Evolutionary conservation across 2,888 invertebrate genomes (phyloP).

Genomic region (Pelosia muscerda): DNA sequence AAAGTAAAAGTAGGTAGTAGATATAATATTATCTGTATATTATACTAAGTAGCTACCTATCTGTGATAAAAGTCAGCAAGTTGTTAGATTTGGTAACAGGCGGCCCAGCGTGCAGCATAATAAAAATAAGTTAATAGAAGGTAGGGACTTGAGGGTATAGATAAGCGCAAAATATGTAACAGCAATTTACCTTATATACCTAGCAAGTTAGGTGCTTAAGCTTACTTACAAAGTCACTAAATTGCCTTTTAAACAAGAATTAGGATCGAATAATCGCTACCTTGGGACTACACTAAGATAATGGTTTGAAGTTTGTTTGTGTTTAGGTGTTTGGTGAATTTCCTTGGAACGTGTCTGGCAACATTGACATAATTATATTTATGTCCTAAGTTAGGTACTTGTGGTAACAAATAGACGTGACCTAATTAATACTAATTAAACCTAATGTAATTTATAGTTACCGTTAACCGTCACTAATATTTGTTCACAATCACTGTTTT

Average conservation of each 20-base stretch:
- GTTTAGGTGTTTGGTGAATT: slow-evolving; percentile 32
- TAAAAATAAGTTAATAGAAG: background rate
- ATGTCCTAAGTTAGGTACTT: slow-evolving; percentile 25
- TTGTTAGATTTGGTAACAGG: background rate
- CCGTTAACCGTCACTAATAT: too few species aligned
- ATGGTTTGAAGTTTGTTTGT: slow-evolving; percentile 38
- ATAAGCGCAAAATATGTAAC: background rate
- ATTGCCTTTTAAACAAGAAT: slow-evolving; percentile 33
- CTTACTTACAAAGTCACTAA: slow-evolving; percentile 21
- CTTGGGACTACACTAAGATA: slow-evolving; percentile 34
- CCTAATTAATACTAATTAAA: background rate
- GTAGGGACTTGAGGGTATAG: background rate
- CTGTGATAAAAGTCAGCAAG: background rate
- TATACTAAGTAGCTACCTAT: too few species aligned
- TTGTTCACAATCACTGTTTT: too few species aligned
- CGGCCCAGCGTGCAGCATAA: background rate
- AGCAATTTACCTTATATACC: background rate
- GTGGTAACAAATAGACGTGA: slow-evolving; percentile 9
- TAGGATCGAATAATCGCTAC: slow-evolving; percentile 37
- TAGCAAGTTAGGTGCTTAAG: slow-evolving; percentile 1
- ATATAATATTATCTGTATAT: too few species aligned
- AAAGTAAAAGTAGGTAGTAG: too few species aligned
- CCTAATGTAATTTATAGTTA: too few species aligned
- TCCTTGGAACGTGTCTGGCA: slow-evolving; percentile 22
- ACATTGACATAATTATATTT: slow-evolving; percentile 31